phyloP scores from a whole-genome alignment of 2,113 vertebrate species.

The Paramisgurnus dabryanus region DNA sequence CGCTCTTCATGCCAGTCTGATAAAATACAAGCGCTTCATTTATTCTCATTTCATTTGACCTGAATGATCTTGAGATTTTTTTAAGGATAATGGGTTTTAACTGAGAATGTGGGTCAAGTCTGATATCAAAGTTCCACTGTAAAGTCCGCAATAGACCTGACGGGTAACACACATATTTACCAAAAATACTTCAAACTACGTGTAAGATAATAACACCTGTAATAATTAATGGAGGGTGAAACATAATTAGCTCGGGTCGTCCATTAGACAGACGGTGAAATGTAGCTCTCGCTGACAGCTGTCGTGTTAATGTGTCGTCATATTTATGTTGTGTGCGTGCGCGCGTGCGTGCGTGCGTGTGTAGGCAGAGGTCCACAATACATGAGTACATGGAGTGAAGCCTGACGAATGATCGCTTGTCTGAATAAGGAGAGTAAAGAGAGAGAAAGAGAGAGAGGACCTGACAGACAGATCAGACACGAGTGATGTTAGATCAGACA shows the following conservation, averaged over 20 bases:
- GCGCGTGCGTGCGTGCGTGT: no score
- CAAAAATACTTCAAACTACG: neutral
- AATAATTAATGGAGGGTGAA: constrained; percentile 25
- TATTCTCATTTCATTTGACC: neutral
- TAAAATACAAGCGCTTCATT: neutral
- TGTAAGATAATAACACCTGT: neutral
- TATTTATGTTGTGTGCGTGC: no score
- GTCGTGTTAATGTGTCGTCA: constrained; percentile 19
- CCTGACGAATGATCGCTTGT: no score
- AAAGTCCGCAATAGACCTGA: neutral
- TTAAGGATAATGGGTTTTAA: no score
- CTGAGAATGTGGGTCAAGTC: no score
- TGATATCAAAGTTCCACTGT: neutral
- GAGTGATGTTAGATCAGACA: no score
- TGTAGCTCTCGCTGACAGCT: neutral
- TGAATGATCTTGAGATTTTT: no score
- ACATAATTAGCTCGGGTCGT: neutral
- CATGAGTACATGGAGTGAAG: no score
- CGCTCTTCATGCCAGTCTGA: neutral
- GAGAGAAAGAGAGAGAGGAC: neutral
- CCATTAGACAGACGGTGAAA: neutral
- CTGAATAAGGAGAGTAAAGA: no score
- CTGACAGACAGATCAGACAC: neutral
- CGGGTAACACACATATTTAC: neutral
- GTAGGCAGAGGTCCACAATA: no score